Base-by-base conservation (phyloP, 2,888 invertebrate species). In the Heteropelma amictum region DNA sequence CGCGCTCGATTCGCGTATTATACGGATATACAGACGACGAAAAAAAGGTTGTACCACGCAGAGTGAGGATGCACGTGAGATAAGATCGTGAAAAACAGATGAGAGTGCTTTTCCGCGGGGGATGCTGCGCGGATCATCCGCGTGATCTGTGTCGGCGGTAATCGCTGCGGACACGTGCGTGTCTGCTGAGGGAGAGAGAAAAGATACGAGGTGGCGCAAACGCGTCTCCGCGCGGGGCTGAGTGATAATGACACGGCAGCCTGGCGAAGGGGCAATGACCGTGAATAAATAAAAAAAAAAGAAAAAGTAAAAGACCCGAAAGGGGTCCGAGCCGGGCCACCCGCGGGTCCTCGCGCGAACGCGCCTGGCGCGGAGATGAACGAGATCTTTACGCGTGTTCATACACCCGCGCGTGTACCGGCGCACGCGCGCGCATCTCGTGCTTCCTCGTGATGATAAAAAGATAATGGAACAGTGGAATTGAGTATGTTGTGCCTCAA, bases 401-500 rank as follows among this genome's bases (percentile, higher is more conserved):
- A 38, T 38, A 12, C 12, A 38, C 38, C n/a, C 12, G 38, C 12
- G n/a, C 38, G 33, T 30, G n/a, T n/a, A n/a, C 19, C 26, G 33
- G 7, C 8, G 23, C 38, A 26, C 53, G 14, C 47, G 38, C 49
- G 38, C 21, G n/a, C 30, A 21, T 19, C 23, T 14, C 12, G 1
- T 21, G 1, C n/a, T 7, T 53, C 6, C 6, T 51, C 33, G n/a
- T 53, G 30, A 23, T 53, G 12, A 49, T 28, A 17, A 3, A 45
- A 28, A 14, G 49, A 12, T 33, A 17, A 23, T 42, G 12, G 68
- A 72, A 30, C 14, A 7, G 51, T 8, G 47, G 63, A 69, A 61
- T 69, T 64, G 58, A 81, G 79, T 73, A 86, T 86, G 86, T 72
- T 86, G 81, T 86, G 86, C 76, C 71, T 86, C 54, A 86, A 85